Conservation (phyloP, 64 coral and sea anemone species). For the Actinia equina region DNA sequence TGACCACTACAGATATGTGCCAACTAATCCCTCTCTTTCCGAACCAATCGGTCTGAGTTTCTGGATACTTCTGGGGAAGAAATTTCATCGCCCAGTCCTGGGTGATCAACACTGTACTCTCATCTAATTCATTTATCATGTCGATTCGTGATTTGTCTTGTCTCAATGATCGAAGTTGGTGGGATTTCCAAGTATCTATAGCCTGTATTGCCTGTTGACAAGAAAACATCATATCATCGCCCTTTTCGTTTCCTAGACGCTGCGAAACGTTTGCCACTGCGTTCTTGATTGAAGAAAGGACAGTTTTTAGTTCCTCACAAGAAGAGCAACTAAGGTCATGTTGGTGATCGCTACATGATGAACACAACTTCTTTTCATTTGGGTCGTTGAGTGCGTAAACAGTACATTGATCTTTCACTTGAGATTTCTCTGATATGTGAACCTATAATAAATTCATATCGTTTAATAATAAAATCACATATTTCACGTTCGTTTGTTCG, state of each 20-base stretch:
- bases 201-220: not conserved
- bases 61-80: not conserved
- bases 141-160: not conserved
- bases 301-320: constrained; percentile 8
- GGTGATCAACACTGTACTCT: not conserved
- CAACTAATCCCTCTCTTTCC: not conserved
- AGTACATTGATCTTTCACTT: constrained; percentile 17
- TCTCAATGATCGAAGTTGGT: not conserved
- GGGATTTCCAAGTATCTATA: not conserved
- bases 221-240: not conserved
- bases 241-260: not conserved
- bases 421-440: not conserved
- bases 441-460: not conserved
- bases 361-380: not conserved
- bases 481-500: no score
- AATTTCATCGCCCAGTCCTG: constrained; percentile 2
- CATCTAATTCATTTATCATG: not conserved
- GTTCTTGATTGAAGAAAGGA: not conserved
- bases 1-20: not conserved
- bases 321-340: not conserved
- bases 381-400: constrained; percentile 25
- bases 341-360: not conserved
- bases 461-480: no score
- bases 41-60: not conserved
- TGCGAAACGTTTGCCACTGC: not conserved